These are phyloP conservation scores for Solea senegalensis DNA, from an alignment of 2,113 vertebrate species.

Conservation along the genomic window DNA sequence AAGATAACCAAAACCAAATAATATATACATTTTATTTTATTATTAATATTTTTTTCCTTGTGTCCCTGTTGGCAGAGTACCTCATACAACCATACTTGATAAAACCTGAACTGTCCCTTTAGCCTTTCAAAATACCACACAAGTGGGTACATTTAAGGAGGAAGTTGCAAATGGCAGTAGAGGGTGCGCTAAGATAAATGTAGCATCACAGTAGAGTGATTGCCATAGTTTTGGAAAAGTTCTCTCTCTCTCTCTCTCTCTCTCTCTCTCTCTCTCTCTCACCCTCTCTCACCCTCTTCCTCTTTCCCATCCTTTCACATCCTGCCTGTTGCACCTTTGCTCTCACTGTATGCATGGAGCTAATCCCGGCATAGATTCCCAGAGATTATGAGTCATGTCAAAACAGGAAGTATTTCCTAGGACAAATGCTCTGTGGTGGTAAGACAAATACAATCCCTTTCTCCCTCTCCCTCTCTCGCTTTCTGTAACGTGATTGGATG, in stretches of 20 bases:
- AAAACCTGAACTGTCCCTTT: too few relatives aligned
- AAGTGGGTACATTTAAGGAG: too few relatives aligned
- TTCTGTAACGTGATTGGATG: conserved; percentile 41
- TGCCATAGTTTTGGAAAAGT: too few relatives aligned
- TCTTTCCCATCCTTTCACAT: conserved; percentile 56
- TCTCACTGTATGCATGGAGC: conserved; percentile 48
- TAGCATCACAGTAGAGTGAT: too few relatives aligned
- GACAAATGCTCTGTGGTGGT: conserved; percentile 66
- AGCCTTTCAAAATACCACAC: too few relatives aligned
- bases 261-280: conserved; percentile 8
- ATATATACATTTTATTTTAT: too few relatives aligned
- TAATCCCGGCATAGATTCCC: conserved; percentile 77
- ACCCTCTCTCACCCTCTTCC: neutral
- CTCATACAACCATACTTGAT: too few relatives aligned
- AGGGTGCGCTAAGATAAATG: too few relatives aligned
- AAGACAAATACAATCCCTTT: conserved; percentile 36
- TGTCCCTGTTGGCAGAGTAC: too few relatives aligned
- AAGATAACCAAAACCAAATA: too few relatives aligned
- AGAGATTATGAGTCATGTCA: conserved; percentile 79
- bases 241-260: conserved; percentile 1
- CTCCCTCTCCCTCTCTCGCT: conserved; percentile 3
- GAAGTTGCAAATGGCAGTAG: too few relatives aligned
- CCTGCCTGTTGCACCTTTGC: conserved; percentile 67
- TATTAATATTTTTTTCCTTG: too few relatives aligned
- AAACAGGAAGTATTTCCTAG: conserved; percentile 79